A percentile compares a stretch with the other conserved stretches of the same genome.
Conservation (phyloP, 2,797 vertebrate species). For the Vireo griseus region DNA sequence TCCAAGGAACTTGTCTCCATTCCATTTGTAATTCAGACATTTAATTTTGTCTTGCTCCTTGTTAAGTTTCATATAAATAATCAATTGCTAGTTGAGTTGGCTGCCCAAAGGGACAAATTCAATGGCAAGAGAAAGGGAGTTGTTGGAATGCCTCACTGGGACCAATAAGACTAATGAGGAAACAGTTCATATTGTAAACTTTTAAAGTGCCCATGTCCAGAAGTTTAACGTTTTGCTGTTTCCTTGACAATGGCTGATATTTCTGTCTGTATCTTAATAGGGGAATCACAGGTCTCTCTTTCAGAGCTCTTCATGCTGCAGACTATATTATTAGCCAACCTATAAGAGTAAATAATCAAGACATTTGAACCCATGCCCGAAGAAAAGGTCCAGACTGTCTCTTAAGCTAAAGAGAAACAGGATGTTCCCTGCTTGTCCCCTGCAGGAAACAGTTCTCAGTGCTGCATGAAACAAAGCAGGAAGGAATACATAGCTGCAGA, state of each 20-base stretch:
- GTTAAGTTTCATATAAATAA: neutral
- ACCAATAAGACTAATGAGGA: neutral
- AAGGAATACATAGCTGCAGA: neutral
- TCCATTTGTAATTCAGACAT: neutral
- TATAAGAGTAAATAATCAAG: neutral
- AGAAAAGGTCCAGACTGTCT: neutral
- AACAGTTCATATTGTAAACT: neutral
- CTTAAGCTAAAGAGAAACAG: neutral
- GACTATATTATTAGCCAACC: neutral
- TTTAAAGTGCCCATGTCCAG: neutral
- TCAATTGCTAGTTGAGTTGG: neutral
- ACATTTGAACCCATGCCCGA: neutral
- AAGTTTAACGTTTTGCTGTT: slow-evolving; percentile 32
- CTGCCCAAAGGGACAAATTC: neutral
- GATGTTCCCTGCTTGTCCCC: neutral
- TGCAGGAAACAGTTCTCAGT: neutral
- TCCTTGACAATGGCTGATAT: neutral
- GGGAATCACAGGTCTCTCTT: neutral
- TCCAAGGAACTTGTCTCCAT: neutral
- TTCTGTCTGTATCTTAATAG: neutral
- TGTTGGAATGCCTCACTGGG: neutral
- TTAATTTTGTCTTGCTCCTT: neutral
- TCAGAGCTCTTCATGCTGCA: neutral
- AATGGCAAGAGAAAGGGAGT: neutral
- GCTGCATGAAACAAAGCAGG: neutral